These are phyloP conservation scores for Eudyptes chrysolophus DNA, from an alignment of 2,113 vertebrate genomes.

Conservation along the genomic window DNA sequence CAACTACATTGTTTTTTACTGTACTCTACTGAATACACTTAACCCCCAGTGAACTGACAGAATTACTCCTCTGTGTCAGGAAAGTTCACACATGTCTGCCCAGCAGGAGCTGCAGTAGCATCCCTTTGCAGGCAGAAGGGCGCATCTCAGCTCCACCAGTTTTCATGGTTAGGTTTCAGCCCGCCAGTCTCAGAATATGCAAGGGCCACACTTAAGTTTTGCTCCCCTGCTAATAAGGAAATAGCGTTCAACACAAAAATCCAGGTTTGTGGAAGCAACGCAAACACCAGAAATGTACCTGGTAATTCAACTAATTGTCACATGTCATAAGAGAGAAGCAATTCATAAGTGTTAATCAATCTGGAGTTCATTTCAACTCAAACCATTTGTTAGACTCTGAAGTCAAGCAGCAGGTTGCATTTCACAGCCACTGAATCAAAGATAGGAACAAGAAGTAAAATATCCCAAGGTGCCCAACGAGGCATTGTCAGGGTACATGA, in stretches of 20 bases:
- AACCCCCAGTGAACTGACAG: background rate
- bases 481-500: background rate
- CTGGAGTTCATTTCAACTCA: background rate
- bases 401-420: background rate
- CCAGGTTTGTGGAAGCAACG: background rate
- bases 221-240: background rate
- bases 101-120: background rate
- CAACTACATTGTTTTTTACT: background rate
- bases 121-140: background rate
- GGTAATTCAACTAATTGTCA: background rate
- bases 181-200: background rate
- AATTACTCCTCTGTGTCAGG: background rate
- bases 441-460: background rate
- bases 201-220: background rate
- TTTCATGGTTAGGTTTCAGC: background rate
- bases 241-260: background rate
- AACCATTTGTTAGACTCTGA: background rate
- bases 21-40: background rate
- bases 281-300: background rate
- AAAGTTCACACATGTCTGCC: background rate
- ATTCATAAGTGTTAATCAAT: background rate
- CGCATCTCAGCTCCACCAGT: background rate
- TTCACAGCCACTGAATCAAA: background rate
- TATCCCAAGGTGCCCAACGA: rapidly evolving
- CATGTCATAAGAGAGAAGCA: background rate